phyloP scores from a whole-genome alignment of 2,888 invertebrate genomes.

The Hipparchia semele region DNA sequence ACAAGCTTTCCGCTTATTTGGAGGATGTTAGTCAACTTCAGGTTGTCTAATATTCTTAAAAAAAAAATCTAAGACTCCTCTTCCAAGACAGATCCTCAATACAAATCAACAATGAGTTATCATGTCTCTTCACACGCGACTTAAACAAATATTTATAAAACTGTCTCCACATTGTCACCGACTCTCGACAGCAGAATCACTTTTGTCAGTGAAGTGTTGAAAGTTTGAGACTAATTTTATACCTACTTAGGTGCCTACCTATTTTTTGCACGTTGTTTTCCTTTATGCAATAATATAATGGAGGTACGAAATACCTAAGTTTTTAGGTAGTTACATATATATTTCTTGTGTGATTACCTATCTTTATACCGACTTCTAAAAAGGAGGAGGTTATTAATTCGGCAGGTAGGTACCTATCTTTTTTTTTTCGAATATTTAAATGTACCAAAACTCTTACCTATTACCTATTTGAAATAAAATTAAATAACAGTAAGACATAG shows the following conservation, averaged over 20 bases:
- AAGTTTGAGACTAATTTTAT: slow-evolving; percentile 50
- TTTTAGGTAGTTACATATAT: too few species aligned
- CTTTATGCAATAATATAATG: not conserved
- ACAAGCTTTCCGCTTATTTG: too few species aligned
- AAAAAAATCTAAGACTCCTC: not conserved
- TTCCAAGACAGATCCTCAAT: not conserved
- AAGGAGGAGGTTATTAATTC: too few species aligned
- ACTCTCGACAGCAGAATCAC: slow-evolving; percentile 55
- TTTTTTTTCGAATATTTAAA: too few species aligned
- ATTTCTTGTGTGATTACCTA: too few species aligned
- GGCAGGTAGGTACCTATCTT: too few species aligned
- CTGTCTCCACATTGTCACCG: slow-evolving; percentile 21
- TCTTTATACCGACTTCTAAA: too few species aligned
- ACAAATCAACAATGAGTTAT: slow-evolving; percentile 13
- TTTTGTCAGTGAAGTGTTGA: slow-evolving; percentile 54
- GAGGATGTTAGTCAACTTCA: too few species aligned
- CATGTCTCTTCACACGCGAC: slow-evolving; percentile 18
- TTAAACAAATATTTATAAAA: slow-evolving; percentile 37
- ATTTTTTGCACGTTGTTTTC: not conserved
- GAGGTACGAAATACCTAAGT: too few species aligned
- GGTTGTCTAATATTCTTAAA: not conserved
- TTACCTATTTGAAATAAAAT: too few species aligned
- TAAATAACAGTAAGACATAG: too few species aligned
- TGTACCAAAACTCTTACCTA: too few species aligned
- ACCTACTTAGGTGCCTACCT: not conserved